These are phyloP conservation scores for Amaurobius ferox DNA, from an alignment of 2,888 invertebrate species.

Conservation along the genomic window DNA sequence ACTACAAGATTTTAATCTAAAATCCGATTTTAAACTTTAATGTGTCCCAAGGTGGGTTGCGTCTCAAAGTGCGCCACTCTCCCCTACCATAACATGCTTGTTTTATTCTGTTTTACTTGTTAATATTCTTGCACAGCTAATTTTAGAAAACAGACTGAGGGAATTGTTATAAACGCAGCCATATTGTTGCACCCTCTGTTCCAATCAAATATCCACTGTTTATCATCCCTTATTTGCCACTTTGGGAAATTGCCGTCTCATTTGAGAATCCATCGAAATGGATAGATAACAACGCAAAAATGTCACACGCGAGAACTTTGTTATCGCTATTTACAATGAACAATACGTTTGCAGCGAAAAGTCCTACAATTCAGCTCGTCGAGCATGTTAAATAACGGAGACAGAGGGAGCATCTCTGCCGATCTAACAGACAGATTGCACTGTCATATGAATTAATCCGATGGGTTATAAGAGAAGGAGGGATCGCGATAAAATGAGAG, in stretches of 20 bases:
- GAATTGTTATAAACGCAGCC: too few species aligned
- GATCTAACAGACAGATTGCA: constrained; percentile 8
- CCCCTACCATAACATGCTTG: too few species aligned
- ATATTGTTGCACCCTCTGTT: neutral
- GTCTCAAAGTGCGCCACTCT: too few species aligned
- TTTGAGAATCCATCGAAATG: neutral
- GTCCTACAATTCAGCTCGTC: constrained; percentile 5
- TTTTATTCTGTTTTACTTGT: too few species aligned
- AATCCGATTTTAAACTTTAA: too few species aligned
- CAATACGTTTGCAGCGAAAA: neutral
- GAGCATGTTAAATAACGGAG: constrained; percentile 4
- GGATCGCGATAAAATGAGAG: neutral
- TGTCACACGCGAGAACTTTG: constrained; percentile 2
- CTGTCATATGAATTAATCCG: constrained; percentile 14
- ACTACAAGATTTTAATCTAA: too few species aligned
- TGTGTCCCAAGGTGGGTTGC: too few species aligned
- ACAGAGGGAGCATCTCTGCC: neutral
- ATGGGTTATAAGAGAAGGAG: constrained; percentile 4
- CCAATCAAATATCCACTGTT: neutral
- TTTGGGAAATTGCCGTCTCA: constrained; percentile 1
- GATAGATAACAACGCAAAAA: neutral
- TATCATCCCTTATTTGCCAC: neutral
- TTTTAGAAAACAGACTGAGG: too few species aligned
- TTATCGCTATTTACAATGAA: constrained; percentile 12
- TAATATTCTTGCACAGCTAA: too few species aligned